Base-by-base conservation (phyloP, 2,888 invertebrate genomes). In the Vanessa cardui region DNA sequence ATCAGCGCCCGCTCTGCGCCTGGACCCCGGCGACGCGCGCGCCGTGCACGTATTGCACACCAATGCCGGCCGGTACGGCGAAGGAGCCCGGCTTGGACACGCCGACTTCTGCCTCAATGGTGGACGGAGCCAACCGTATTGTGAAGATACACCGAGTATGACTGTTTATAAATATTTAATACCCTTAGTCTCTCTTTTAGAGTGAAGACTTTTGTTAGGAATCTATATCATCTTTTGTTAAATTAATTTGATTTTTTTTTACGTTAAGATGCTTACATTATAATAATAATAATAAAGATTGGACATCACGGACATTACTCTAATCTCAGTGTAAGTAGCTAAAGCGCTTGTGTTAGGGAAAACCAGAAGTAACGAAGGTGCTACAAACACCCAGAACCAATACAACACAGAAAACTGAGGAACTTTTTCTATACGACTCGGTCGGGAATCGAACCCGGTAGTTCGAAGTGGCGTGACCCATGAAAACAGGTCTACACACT, bases 61-160 rank as follows among this genome's bases (percentile, higher is more conserved):
- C 0, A 96, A 96, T 82, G 96, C 96, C 0, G 96, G 96, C 0
- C 94, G 95, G 70, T 97, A 96, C 83, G 96, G 96, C 0, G 96
- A 96, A 82, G 94, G 94, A 2, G 95, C 96, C 6, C 90, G 95
- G 5, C 93, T 95, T 6, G 96, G 96, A 0, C 96, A 96, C 80
- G 96, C 96, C 0, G 96, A 96, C 87, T 96, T 97, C 86, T 96
- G 96, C 79, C 94, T 96, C 49, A 97, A 96, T 80, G 96, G 96
- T 0, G 96, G 96, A n/a, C 86, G 94, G 67, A 91, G 94, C 67
- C 96, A 96, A 81, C 96, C 96, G 0, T 96, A 94, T 81, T 97
- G 97, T 81, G 94, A 95, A 77, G 94, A 95, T 75, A 95, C 95
- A 4, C 94, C 94, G 4, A 95, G 95, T 96, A 80, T 92, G 94